These are phyloP conservation scores for Gonocerus acuteangulatus DNA, from an alignment of 2,888 invertebrate genomes.

Conservation along the genomic window DNA sequence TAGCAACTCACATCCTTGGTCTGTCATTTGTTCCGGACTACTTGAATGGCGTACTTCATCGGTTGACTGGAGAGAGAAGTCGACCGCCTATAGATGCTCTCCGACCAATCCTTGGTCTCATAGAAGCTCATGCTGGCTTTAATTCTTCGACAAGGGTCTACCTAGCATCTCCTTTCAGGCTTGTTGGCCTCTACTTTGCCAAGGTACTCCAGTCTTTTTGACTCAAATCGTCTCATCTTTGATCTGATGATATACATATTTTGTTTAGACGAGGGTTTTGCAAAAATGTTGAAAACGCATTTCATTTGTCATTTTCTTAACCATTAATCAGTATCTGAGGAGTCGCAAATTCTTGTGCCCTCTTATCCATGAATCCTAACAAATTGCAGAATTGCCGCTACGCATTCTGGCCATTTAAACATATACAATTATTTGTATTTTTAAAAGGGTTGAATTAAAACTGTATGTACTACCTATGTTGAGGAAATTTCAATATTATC, in stretches of 20 bases:
- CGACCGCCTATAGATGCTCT: slow-evolving; percentile 6
- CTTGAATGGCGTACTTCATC: slow-evolving; percentile 12
- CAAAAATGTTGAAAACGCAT: neutral
- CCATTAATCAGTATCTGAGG: too few species aligned
- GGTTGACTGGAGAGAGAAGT: slow-evolving; percentile 6
- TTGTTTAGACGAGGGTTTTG: neutral
- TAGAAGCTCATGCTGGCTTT: slow-evolving; percentile 12
- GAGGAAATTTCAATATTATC: too few species aligned
- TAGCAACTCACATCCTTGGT: slow-evolving; percentile 18
- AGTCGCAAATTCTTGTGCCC: too few species aligned
- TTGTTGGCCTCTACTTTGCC: slow-evolving; percentile 24
- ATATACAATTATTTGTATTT: too few species aligned
- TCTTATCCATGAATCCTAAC: too few species aligned
- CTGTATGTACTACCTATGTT: too few species aligned
- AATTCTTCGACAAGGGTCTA: slow-evolving; percentile 16
- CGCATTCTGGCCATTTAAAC: too few species aligned
- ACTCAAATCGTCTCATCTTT: neutral
- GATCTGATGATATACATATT: neutral
- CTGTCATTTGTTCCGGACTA: slow-evolving; percentile 11
- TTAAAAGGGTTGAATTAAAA: too few species aligned
- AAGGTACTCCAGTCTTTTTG: slow-evolving; percentile 13
- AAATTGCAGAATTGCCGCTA: too few species aligned
- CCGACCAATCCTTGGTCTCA: slow-evolving; percentile 19
- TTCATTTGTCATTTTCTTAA: neutral
- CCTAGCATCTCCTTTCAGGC: slow-evolving; percentile 16